Evolutionary conservation across 2,113 vertebrate species (phyloP), one percentile per base, ranked within the genome.

Genomic region (Paralichthys olivaceus): DNA sequence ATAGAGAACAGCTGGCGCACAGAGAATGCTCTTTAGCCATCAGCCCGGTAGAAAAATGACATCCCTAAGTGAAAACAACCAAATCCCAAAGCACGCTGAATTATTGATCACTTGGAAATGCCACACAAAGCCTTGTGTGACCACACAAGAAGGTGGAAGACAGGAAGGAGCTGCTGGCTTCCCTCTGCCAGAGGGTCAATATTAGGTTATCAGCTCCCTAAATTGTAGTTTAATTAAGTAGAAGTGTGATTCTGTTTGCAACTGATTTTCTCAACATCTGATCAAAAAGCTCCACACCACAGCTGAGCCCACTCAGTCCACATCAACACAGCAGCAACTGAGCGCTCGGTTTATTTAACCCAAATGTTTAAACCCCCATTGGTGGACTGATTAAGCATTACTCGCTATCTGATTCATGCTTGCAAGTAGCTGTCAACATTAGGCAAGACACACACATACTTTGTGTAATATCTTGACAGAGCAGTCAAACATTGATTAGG

Each of bases 51-150:
- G 28, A 72, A 80, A 72, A 79, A 73, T 63, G 59, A 75, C 77
- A 72, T 77, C 55, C 69, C 65, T 83, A 76, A 81, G 77, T 84
- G 83, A 89, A 90, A 87, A 75, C 73, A 71, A 32, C 71, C 75
- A 75, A 90, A 86, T 86, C 79, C 88, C 85, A 68, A 47, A 72
- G 77, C 75, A 2, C 74, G 32, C 61, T 87, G 49, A 86, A 90
- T 87, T 82, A 91, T 90, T 89, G 81, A 90, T 90, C 47, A 25
- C n/a, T 65, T 59, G 45, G 40, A 89, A 91, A 85, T 65, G 75
- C 70, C 86, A 85, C 83, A 71, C 73, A 77, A 81, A 85, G 77
- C 69, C 63, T 63, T 49, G 11, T 69, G 62, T 59, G 83, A 65
- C 74, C 72, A 72, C 84, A 88, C 79, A 79, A 69, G 54, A 59